Conservation (phyloP, 2,888 invertebrate species). For the Labia minor region DNA sequence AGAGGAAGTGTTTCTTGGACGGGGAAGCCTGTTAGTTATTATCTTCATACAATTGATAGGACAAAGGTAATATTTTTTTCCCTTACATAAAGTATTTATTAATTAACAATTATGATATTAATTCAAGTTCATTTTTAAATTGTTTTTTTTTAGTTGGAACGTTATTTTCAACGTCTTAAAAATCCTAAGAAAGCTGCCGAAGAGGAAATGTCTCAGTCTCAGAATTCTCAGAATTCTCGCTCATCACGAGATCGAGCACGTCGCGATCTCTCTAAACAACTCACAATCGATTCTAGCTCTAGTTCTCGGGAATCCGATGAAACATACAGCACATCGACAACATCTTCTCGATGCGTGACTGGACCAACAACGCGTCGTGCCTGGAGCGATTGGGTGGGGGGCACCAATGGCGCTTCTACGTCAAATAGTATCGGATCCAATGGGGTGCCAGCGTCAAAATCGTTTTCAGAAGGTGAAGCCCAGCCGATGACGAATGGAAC, state of each 20-base stretch:
- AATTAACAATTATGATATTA: background rate
- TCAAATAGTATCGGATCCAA: background rate
- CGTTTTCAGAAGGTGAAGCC: background rate
- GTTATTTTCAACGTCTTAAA: slow-evolving; percentile 90
- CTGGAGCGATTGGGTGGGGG: slow-evolving; percentile 52
- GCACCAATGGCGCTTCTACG: background rate
- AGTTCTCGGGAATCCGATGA: slow-evolving; percentile 34
- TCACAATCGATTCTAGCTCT: slow-evolving; percentile 39
- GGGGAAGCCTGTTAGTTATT: slow-evolving; percentile 96
- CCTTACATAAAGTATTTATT: too few relatives aligned
- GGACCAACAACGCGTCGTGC: slow-evolving; percentile 62
- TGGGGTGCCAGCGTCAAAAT: background rate
- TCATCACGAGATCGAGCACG: slow-evolving; percentile 37
- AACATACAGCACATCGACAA: slow-evolving; percentile 29
- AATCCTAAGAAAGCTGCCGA: slow-evolving; percentile 54
- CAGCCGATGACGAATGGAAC: background rate
- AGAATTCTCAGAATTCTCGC: background rate
- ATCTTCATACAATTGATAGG: slow-evolving; percentile 94
- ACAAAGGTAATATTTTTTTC: slow-evolving; percentile 49
- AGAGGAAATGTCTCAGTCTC: slow-evolving; percentile 24
- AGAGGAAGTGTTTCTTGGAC: slow-evolving; percentile 98
- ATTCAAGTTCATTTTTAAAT: background rate
- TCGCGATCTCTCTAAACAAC: slow-evolving; percentile 42
- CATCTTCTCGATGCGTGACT: slow-evolving; percentile 38
- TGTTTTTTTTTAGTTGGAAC: slow-evolving; percentile 52